Evolutionary conservation across 2,888 invertebrate species (phyloP).

Genomic region (Gymnosoma rotundatum): DNA sequence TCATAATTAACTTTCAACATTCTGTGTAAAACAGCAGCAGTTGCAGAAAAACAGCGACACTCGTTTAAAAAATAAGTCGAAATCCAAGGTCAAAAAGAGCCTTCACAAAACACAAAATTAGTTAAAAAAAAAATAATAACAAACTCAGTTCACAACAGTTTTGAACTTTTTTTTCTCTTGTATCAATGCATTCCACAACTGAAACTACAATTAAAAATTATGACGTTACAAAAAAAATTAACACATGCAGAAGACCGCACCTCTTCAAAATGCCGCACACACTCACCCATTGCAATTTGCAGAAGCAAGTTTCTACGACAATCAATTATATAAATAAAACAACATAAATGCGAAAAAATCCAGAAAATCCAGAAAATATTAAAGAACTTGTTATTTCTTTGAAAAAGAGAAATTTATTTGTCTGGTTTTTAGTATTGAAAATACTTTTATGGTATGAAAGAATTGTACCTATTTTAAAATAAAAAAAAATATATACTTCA

Average conservation of each 20-base stretch:
- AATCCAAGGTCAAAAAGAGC: no score
- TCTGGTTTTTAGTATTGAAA: background rate
- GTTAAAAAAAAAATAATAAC: no score
- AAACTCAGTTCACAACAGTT: no score
- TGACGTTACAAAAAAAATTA: background rate
- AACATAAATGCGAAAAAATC: background rate
- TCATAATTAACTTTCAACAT: no score
- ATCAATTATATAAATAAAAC: background rate
- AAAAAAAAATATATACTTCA: background rate
- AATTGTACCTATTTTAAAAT: background rate
- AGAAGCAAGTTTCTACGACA: slow-evolving; percentile 17
- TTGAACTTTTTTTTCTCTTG: no score
- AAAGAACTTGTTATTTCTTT: slow-evolving; percentile 51
- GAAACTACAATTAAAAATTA: background rate
- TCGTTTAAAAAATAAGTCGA: no score
- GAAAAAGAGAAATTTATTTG: slow-evolving; percentile 24
- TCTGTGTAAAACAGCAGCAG: no score
- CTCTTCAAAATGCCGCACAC: background rate
- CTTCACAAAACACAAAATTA: no score
- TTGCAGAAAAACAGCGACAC: no score
- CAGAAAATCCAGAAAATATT: background rate
- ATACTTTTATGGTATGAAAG: background rate
- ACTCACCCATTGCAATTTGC: slow-evolving; percentile 13
- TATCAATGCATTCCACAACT: no score
- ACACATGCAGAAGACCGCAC: background rate